Percentiles rank a stretch among this genome's conserved stretches.
phyloP scores from a whole-genome alignment of 1,140 invertebrate species.

The Drosophila mojavensis region DNA sequence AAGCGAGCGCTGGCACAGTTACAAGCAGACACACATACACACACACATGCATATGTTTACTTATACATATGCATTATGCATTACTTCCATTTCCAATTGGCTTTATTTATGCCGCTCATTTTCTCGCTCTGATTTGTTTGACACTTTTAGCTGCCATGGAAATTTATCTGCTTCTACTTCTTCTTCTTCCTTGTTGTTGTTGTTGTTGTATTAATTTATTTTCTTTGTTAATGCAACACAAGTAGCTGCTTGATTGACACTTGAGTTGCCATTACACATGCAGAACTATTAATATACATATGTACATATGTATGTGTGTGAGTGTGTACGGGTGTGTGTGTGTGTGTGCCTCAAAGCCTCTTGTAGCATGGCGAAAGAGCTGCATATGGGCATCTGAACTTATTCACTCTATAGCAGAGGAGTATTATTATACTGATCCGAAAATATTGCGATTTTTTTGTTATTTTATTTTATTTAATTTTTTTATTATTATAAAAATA shows the following conservation, averaged over 20 bases:
- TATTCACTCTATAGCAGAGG: no score
- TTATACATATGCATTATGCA: conserved; percentile 35
- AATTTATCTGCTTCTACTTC: conserved; percentile 45
- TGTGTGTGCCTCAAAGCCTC: not conserved
- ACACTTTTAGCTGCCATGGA: conserved; percentile 35
- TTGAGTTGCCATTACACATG: conserved; percentile 57
- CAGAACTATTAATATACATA: not conserved
- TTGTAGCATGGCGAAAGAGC: not conserved
- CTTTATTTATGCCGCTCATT: conserved; percentile 65
- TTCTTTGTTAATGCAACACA: conserved; percentile 67
- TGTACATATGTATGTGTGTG: not conserved
- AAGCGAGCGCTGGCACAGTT: not conserved
- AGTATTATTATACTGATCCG: no score
- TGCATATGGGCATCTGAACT: no score
- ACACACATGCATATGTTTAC: not conserved
- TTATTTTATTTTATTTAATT: no score
- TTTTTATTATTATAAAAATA: no score
- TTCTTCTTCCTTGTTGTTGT: conserved; percentile 9
- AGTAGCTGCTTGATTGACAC: conserved; percentile 72
- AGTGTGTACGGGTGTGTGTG: not conserved
- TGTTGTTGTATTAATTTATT: conserved; percentile 27
- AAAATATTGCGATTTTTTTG: no score
- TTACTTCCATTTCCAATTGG: conserved; percentile 51
- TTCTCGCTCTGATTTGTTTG: conserved; percentile 65
- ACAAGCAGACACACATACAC: conserved; percentile 4